A percentile compares a stretch with the other conserved stretches of the same genome.
These are phyloP conservation scores for Lateolabrax maculatus DNA, from an alignment of 2,797 vertebrate genomes.

Conservation along the genomic window DNA sequence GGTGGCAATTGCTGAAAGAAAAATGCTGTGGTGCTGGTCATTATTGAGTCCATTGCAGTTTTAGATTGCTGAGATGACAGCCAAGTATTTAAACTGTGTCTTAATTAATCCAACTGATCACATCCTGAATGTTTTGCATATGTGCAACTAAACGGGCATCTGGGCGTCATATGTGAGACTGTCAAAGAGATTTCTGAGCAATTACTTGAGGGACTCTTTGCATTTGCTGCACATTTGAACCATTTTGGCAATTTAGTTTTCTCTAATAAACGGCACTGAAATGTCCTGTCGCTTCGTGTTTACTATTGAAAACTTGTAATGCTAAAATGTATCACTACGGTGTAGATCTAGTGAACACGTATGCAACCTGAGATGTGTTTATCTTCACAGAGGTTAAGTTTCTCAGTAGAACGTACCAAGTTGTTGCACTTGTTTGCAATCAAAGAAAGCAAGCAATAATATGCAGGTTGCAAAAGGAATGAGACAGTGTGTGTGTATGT, in stretches of 20 bases:
- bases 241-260: slow-evolving; percentile 32
- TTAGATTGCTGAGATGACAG: slow-evolving; percentile 37
- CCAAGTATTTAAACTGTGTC: slow-evolving; percentile 27
- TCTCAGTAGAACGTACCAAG: slow-evolving; percentile 5
- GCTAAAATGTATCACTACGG: background rate
- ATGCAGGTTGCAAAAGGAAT: slow-evolving; percentile 24
- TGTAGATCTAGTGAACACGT: background rate
- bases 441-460: slow-evolving; percentile 30
- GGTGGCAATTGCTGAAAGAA: slow-evolving; percentile 18
- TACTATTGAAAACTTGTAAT: slow-evolving; percentile 6
- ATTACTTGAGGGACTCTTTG: slow-evolving; percentile 42
- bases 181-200: slow-evolving; percentile 44
- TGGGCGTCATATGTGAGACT: slow-evolving; percentile 70
- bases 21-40: slow-evolving; percentile 23
- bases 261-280: slow-evolving; percentile 37
- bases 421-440: slow-evolving; percentile 32
- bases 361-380: slow-evolving; percentile 8
- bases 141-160: slow-evolving; percentile 62
- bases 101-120: slow-evolving; percentile 50
- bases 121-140: slow-evolving; percentile 60
- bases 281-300: background rate
- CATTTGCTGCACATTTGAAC: slow-evolving; percentile 36
- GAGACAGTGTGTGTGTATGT: slow-evolving; percentile 37
- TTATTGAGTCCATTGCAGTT: slow-evolving; percentile 46
- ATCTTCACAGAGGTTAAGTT: background rate